A percentile compares a stretch with the other conserved stretches of the same genome.
Conservation (phyloP, 2,113 vertebrate species). For the Grammomys surdaster region DNA sequence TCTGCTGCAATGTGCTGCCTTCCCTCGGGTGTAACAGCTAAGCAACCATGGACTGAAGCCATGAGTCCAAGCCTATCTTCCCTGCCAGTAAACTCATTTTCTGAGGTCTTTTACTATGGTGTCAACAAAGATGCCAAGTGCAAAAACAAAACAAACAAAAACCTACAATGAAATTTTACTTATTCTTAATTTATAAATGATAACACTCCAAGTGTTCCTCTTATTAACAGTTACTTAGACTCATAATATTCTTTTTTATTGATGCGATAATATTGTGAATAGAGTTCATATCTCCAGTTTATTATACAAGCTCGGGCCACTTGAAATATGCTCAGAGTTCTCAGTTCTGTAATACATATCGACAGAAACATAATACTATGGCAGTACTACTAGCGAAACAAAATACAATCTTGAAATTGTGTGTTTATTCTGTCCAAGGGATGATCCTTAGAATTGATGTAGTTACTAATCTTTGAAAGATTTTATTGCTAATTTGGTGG, state of each 20-base stretch:
- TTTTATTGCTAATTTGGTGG: not conserved
- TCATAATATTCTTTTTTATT: conserved; percentile 8
- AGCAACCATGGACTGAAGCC: not conserved
- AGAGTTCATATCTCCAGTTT: not conserved
- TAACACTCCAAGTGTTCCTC: not conserved
- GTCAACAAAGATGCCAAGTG: not conserved
- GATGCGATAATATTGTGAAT: not conserved
- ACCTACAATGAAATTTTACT: not conserved
- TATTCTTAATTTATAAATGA: conserved; percentile 8
- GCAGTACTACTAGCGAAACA: not conserved
- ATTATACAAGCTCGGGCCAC: not conserved
- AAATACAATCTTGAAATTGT: not conserved
- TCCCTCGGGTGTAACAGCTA: not conserved
- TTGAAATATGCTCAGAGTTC: conserved; percentile 17
- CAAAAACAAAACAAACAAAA: not conserved
- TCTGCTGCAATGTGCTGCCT: not conserved
- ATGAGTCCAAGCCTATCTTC: not conserved
- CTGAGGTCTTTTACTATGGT: not conserved
- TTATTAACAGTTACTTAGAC: not conserved
- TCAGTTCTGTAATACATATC: conserved; percentile 13
- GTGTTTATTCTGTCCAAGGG: not conserved
- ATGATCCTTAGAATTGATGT: not conserved
- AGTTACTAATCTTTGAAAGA: conserved; percentile 14
- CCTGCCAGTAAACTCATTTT: not conserved
- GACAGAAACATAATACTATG: not conserved